Evolutionary conservation across 2,797 vertebrate genomes (phyloP).

Genomic region (Simalia tracyae): DNA sequence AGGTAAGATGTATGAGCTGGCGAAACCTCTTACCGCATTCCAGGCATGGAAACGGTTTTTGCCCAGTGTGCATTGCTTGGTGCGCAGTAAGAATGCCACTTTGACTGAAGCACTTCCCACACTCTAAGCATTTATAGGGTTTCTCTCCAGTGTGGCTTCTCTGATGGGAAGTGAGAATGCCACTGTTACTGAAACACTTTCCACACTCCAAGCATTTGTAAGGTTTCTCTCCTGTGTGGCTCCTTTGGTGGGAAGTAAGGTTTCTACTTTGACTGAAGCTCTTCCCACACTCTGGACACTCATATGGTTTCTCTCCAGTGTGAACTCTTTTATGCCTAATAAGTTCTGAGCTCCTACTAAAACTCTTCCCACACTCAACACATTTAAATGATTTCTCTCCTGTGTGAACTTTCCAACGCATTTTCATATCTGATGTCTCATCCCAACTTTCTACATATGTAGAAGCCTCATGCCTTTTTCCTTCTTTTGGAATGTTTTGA

Average conservation of each 20-base stretch:
- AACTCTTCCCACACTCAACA: background rate
- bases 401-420: background rate
- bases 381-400: background rate
- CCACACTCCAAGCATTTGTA: background rate
- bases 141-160: background rate
- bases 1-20: background rate
- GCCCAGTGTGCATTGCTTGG: background rate
- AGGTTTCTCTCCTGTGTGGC: background rate
- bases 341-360: background rate
- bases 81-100: background rate
- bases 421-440: background rate
- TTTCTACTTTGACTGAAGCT: background rate
- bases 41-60: background rate
- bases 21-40: background rate
- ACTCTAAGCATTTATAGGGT: background rate
- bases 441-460: background rate
- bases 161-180: background rate
- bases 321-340: background rate
- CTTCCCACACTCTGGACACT: background rate
- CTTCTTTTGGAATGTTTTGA: background rate
- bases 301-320: background rate
- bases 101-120: constrained; percentile 5
- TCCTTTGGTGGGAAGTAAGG: background rate
- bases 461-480: no score
- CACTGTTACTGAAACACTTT: background rate